A percentile compares a stretch with the other conserved stretches of the same genome.
These are phyloP conservation scores for Nasonovia ribisnigri DNA, from an alignment of 2,888 invertebrate genomes.

Conservation along the genomic window DNA sequence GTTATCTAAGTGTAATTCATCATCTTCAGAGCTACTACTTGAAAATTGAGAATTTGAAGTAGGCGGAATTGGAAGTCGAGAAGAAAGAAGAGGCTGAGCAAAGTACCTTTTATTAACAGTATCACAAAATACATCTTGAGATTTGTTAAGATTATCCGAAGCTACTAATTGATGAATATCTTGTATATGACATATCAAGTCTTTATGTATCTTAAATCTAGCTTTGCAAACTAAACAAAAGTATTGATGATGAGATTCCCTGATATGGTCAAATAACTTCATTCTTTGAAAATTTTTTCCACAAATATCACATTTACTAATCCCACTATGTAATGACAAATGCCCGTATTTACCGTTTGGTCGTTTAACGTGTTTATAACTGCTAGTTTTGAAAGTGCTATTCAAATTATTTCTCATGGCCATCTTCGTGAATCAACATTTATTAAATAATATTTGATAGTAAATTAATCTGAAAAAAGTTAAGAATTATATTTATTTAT, in stretches of 20 bases:
- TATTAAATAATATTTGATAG: conserved; percentile 26
- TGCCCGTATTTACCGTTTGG: conserved; percentile 58
- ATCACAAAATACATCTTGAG: conserved; percentile 56
- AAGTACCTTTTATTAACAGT: conserved; percentile 56
- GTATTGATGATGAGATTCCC: conserved; percentile 51
- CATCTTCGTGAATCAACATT: conserved; percentile 49
- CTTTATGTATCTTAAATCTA: conserved; percentile 59
- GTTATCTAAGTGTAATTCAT: conserved; percentile 56
- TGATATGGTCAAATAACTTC: conserved; percentile 61
- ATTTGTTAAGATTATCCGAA: conserved; percentile 56
- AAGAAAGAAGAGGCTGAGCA: conserved; percentile 16
- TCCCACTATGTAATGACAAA: conserved; percentile 36
- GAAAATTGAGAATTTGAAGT: conserved; percentile 31
- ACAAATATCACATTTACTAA: conserved; percentile 62
- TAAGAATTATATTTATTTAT: conserved; percentile 4
- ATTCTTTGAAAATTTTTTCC: conserved; percentile 55
- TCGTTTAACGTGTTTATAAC: conserved; percentile 53
- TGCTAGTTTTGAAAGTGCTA: conserved; percentile 19
- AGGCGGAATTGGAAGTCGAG: conserved; percentile 48
- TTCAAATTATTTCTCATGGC: conserved; percentile 63
- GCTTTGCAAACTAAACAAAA: conserved; percentile 57
- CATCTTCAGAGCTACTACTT: conserved; percentile 60
- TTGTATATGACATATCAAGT: conserved; percentile 50
- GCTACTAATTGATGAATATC: conserved; percentile 59
- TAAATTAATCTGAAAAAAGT: conserved; percentile 31